Base-by-base conservation (phyloP, 1,140 invertebrate species). In the Holcopasites calliopsidis region DNA sequence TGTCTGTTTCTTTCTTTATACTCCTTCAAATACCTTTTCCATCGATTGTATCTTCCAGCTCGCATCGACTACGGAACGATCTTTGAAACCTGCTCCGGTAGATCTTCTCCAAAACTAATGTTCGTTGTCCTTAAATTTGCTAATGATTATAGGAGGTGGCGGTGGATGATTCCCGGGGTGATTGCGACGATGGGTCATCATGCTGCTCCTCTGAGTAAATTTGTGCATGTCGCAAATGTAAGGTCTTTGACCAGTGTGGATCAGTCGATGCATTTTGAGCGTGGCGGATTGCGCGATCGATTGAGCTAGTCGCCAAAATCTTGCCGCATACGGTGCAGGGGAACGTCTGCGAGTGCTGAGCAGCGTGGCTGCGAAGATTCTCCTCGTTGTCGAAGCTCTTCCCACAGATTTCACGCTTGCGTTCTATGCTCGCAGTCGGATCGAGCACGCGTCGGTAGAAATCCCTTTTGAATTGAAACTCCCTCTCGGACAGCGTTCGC, bases 381-480 rank as follows among this genome's bases (percentile, higher is more conserved):
- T 84, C 84, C 3, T 86, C 76, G n/a, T 87, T 85, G 2, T 71
- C 55, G 26, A 70, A 80, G 0, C n/a, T 65, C n/a, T 80, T 72
- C n/a, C 16, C 95, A 85, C 97, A 98, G 18, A 95, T 93, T 26
- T 94, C 93, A 88, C 97, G 98, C 38, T 94, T 93, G 86, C 95
- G 97, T 0, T 96, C 96, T 42, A 95, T 91, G 83, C 97, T 96
- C 1, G 96, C 94, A 0, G 95, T 95, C 79, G 97, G 96, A 0
- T 93, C 95, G 2, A 95, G 92, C 86, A 96, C 93, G 89, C 97
- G 96, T 11, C 91, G 92, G 57, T 94, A 92, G 72, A 95, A 89
- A 57, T 94, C 94, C 0, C 94, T 92, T 0, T 93, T 94, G 82
- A 96, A 95, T 5, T 92, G 86, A n/a, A 95, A 89, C 55, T 94